A percentile compares a stretch with the other conserved stretches of the same genome.
These are phyloP conservation scores for Cecropterus lyciades DNA, from an alignment of 1,140 invertebrate genomes.

Conservation along the genomic window DNA sequence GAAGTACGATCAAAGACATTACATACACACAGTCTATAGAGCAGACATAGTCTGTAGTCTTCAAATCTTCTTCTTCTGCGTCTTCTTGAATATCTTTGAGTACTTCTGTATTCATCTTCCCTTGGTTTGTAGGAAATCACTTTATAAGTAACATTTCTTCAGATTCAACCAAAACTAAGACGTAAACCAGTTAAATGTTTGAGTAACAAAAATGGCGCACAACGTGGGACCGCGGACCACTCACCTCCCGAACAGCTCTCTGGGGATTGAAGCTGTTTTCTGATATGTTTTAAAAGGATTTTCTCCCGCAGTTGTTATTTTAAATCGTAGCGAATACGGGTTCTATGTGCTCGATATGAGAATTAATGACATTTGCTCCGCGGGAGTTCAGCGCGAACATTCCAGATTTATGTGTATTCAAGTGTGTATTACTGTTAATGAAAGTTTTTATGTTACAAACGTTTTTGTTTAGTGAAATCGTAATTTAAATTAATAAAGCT, in stretches of 20 bases:
- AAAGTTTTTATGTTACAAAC: no score
- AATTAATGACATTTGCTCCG: constrained; percentile 21
- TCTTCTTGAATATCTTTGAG: no score
- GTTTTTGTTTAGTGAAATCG: no score
- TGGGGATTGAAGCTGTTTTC: constrained; percentile 19
- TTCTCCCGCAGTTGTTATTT: constrained; percentile 25
- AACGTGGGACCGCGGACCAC: constrained; percentile 29
- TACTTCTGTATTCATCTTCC: no score
- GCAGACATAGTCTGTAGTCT: no score
- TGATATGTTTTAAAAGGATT: constrained; percentile 36
- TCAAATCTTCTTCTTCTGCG: no score
- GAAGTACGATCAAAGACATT: no score
- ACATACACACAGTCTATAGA: no score
- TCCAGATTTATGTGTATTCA: no score
- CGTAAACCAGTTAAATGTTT: background rate
- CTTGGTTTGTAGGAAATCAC: no score
- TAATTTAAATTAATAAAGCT: no score
- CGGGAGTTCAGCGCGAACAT: constrained; percentile 1
- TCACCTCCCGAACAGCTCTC: constrained; percentile 17
- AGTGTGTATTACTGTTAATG: no score
- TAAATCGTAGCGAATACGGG: constrained; percentile 25
- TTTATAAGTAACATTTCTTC: background rate
- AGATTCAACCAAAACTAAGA: background rate
- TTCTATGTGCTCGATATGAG: constrained; percentile 21
- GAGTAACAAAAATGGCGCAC: constrained; percentile 26